Evolutionary conservation across 2,888 invertebrate species (phyloP), one percentile per base, ranked within the genome.

Genomic region (Cordilura impudica): DNA sequence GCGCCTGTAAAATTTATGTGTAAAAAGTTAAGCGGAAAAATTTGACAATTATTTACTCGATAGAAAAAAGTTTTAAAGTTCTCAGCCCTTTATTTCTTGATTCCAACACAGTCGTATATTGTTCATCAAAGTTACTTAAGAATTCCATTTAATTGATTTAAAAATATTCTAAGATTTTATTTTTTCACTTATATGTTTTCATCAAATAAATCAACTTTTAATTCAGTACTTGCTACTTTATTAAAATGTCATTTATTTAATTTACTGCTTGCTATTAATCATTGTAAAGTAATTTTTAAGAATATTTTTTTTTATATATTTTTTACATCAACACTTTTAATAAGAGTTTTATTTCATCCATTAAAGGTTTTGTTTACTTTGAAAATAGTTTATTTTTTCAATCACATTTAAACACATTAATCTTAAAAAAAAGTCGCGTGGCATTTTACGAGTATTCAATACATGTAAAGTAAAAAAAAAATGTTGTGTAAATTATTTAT

Each of bases 401-500:
- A 51, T 70, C 39, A 51, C 16, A 49, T 69, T 69, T 8, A n/a
- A n/a, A n/a, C 10, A 47, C 65, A 51, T 74, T 74, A 60, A 66
- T 60, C 66, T 74, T 65, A 31, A 47, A 31, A 53, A 54, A 53
- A 61, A 35, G 54, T 63, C 72, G 73, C 66, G 66, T 74, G 66
- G 58, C 73, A 1, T 60, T 60, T 74, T 23, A n/a, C n/a, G n/a
- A n/a, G n/a, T n/a, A 74, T 45, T 60, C n/a, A 66, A 39, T 26
- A 49, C 26, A 10, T 12, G n/a, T n/a, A 10, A 45, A 4, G 26
- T 7, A 16, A 26, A 51, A 63, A 60, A 54, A 67, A n/a, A n/a
- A n/a, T n/a, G n/a, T n/a, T 39, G 56, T 78, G 72, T 78, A 78
- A 78, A 78, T 78, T 78, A 73, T 78, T 78, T 69, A 78, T 73